Evolutionary conservation across 2,888 invertebrate species (phyloP).

Genomic region (Eutolmus rufibarbis): DNA sequence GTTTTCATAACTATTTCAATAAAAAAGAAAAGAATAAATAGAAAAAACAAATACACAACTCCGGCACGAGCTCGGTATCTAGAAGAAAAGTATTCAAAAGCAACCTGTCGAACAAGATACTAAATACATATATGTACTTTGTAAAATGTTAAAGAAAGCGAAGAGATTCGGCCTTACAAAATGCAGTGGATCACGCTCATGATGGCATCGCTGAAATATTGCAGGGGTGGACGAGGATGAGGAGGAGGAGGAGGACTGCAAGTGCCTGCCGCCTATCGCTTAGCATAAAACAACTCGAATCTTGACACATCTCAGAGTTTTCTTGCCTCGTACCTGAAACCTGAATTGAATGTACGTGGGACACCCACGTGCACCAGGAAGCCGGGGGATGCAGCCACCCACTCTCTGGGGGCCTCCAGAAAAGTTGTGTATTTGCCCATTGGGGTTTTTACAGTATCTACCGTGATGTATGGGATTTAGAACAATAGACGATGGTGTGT

Average conservation of each 20-base stretch:
- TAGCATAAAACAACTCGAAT: conserved; percentile 4
- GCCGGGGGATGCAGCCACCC: neutral
- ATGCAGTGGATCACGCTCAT: neutral
- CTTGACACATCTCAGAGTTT: neutral
- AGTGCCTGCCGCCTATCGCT: neutral
- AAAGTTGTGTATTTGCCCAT: conserved; percentile 37
- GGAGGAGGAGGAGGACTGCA: neutral
- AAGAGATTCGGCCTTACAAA: neutral
- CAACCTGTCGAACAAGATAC: neutral
- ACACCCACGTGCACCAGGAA: neutral
- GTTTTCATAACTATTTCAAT: conserved; percentile 11
- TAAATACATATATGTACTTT: neutral
- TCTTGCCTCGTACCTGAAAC: neutral
- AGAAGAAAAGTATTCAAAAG: neutral
- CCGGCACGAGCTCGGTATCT: neutral
- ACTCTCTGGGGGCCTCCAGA: neutral
- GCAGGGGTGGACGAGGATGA: neutral
- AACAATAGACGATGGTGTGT: conserved; percentile 30
- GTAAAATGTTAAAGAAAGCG: neutral
- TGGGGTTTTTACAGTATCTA: conserved; percentile 35
- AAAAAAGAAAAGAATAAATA: neutral
- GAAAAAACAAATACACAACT: neutral
- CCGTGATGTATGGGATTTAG: conserved; percentile 18
- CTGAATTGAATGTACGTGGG: neutral
- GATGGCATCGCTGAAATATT: neutral